phyloP scores from a whole-genome alignment of 2,113 vertebrate species.

The Tragelaphus scriptus region DNA sequence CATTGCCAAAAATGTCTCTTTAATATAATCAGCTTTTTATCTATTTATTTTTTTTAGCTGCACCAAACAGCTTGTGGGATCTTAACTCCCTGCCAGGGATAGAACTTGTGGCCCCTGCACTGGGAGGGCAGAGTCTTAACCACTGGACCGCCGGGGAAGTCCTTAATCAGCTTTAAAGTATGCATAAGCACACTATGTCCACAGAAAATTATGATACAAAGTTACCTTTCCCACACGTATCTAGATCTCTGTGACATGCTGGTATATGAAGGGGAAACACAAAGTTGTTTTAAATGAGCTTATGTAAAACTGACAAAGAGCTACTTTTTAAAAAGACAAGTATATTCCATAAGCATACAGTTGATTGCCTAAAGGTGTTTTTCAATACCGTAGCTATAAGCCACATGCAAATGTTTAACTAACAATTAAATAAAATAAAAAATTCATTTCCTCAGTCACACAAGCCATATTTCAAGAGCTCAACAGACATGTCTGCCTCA shows the following conservation, averaged over 20 bases:
- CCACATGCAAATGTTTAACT: not conserved
- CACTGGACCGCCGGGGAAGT: not conserved
- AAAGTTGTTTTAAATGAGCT: not conserved
- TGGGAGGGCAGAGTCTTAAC: not conserved
- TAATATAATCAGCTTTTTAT: slow-evolving; percentile 10
- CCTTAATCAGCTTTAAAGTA: slow-evolving; percentile 3
- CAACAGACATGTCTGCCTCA: not conserved
- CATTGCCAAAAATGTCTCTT: slow-evolving; percentile 4
- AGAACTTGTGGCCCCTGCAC: not conserved
- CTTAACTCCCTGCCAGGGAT: not conserved
- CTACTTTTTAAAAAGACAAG: not conserved
- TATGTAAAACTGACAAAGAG: slow-evolving; percentile 26
- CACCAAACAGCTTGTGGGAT: not conserved
- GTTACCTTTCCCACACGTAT: not conserved
- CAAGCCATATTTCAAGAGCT: not conserved
- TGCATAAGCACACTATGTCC: not conserved
- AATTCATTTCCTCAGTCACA: not conserved
- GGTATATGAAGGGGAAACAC: not conserved
- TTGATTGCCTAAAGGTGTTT: not conserved
- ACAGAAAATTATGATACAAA: not conserved
- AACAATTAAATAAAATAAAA: slow-evolving; percentile 1
- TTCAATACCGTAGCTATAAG: not conserved
- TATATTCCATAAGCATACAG: slow-evolving; percentile 15
- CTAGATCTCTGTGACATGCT: not conserved
- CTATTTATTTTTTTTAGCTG: not conserved